Evolutionary conservation across 2,797 vertebrate species (phyloP).

Genomic region (Tangara arthus): DNA sequence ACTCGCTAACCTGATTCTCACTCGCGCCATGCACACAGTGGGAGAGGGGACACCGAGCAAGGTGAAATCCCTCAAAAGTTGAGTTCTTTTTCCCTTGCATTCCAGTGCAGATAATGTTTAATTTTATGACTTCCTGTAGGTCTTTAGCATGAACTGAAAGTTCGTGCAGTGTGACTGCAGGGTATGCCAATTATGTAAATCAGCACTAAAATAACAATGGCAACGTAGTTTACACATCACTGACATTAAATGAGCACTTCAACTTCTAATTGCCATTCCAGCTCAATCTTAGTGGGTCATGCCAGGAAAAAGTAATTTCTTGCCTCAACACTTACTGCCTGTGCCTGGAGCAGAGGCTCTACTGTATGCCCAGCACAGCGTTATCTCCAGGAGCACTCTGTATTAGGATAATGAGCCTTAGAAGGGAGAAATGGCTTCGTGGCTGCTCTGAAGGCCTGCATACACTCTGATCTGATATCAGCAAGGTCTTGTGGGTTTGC

Average conservation of each 20-base stretch:
- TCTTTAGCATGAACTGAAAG: slow-evolving; percentile 58
- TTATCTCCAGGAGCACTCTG: slow-evolving; percentile 41
- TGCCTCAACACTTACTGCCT: slow-evolving; percentile 59
- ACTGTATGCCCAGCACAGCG: background rate
- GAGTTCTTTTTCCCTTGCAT: slow-evolving; percentile 52
- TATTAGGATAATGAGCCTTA: slow-evolving; percentile 13
- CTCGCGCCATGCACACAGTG: rapidly evolving
- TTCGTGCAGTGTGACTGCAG: slow-evolving; percentile 57
- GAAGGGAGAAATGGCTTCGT: background rate
- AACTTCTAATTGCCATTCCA: slow-evolving; percentile 73
- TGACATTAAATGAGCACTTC: slow-evolving; percentile 71
- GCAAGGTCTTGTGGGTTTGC: background rate
- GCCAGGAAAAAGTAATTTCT: slow-evolving; percentile 67
- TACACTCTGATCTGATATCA: background rate
- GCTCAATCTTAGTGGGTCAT: slow-evolving; percentile 65
- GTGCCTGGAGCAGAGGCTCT: slow-evolving; percentile 46
- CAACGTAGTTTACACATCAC: slow-evolving; percentile 70
- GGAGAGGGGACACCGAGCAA: background rate
- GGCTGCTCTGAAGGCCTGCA: background rate
- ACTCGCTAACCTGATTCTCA: background rate
- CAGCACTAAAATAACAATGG: slow-evolving; percentile 73
- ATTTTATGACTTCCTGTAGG: slow-evolving; percentile 74
- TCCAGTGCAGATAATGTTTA: slow-evolving; percentile 62
- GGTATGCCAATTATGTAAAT: slow-evolving; percentile 74
- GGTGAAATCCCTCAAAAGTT: slow-evolving; percentile 33